Conservation (phyloP, 1,140 invertebrate genomes). For the Trichonephila inaurata region DNA sequence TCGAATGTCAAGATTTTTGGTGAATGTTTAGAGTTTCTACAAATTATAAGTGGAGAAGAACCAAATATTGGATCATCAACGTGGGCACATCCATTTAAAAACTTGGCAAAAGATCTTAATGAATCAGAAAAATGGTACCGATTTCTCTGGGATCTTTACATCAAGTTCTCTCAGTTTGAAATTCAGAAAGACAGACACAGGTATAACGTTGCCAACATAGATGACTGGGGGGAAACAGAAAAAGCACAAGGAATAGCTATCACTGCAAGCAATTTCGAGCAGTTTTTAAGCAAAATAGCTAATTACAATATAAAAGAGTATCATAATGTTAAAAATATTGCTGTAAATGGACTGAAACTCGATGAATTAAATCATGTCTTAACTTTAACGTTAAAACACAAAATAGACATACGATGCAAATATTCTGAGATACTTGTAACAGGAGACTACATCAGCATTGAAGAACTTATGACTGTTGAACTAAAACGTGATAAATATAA, state of each 20-base stretch:
- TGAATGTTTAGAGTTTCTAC: not conserved
- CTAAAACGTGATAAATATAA: not conserved
- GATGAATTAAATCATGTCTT: not conserved
- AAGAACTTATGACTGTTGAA: not conserved
- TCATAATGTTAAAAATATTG: not conserved
- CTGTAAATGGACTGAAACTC: not conserved
- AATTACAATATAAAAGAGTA: not conserved
- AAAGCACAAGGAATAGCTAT: constrained; percentile 28
- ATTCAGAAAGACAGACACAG: not conserved
- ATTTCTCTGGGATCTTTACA: not conserved
- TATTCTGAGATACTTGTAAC: not conserved
- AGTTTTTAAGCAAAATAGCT: not conserved
- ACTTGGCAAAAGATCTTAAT: not conserved
- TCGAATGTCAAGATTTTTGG: not conserved
- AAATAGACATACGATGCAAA: not conserved
- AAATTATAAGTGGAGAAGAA: too few relatives aligned
- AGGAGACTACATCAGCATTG: not conserved
- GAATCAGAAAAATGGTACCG: not conserved
- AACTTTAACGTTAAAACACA: not conserved
- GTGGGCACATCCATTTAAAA: not conserved
- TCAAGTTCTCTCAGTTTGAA: not conserved
- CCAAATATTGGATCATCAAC: not conserved
- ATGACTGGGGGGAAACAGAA: not conserved
- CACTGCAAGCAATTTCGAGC: not conserved
- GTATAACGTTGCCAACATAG: not conserved